Base-by-base conservation (phyloP, 2,113 vertebrate genomes). In the Sorex araneus region DNA sequence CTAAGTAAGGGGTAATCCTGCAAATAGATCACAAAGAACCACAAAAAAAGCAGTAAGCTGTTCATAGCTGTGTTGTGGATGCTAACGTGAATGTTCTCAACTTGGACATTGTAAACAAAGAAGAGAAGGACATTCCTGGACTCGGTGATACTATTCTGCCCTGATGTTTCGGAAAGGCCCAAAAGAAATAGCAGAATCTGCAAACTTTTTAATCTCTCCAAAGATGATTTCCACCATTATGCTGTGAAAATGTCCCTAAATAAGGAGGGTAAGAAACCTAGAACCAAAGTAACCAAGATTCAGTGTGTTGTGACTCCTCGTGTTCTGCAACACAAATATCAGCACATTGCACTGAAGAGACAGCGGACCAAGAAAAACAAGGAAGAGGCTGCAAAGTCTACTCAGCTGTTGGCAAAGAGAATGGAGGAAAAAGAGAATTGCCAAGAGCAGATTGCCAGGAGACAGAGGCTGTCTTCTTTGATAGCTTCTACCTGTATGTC, bases 351-450 rank as follows among this genome's bases (percentile, higher is more conserved):
- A 85, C 98, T 99, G 84, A 99, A 99, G 98, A 99, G 98, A 95
- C 98, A 99, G 94, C 99, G 99, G 45, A 99, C 99, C 23, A 98
- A 98, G 93, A 99, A 99, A 97, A 99, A 99, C 77, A 99, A 99
- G 97, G 99, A 99, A 86, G 99, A 99, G 60, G 99, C 99, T 6
- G 98, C 99, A 0, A 99, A 99, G 50, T 99, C 99, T 0, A 99
- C 99, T 1, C 99, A 99, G 96, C 98, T 99, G 87, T 95, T 99
- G 97, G 99, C 99, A 92, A 99, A 99, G 98, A 99, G 99, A 94
- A 99, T 99, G 99, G 99, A 99, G 97, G 99, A 99, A 93, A 99
- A 99, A 97, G 99, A 99, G 97, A 99, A 99, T 95, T 98, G 99
- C 11, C 99, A 99, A 97, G 99, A 99, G 98, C 98, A 99, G 98